Conservation (phyloP, 2,888 invertebrate genomes). For the Rhagium mordax region DNA sequence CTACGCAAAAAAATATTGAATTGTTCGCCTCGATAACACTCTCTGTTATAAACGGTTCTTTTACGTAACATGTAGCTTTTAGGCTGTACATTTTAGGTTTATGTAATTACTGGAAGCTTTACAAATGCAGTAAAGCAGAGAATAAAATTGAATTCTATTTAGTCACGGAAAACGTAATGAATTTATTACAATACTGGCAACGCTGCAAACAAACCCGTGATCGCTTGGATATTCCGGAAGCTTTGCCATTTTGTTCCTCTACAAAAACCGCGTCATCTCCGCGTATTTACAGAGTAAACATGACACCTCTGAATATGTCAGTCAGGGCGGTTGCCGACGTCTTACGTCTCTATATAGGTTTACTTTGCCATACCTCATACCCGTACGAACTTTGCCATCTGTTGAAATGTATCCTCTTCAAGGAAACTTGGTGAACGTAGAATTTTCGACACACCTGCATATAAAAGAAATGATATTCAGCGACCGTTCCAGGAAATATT, state of each 20-base stretch:
- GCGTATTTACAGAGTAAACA: conserved; percentile 29
- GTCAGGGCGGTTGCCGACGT: neutral
- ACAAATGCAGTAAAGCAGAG: too few relatives aligned
- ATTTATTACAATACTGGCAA: neutral
- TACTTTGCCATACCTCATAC: conserved; percentile 7
- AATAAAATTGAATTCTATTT: too few relatives aligned
- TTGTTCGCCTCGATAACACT: too few relatives aligned
- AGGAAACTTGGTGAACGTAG: conserved; percentile 43
- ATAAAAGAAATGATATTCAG: conserved; percentile 45
- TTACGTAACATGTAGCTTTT: too few relatives aligned
- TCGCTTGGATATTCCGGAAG: neutral
- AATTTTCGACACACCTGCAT: conserved; percentile 51
- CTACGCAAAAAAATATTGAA: too few relatives aligned
- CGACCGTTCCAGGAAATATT: conserved; percentile 48
- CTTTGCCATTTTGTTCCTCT: conserved; percentile 11
- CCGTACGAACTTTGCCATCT: conserved; percentile 34
- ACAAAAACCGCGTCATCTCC: conserved; percentile 11
- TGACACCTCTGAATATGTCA: conserved; percentile 31
- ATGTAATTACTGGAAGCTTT: too few relatives aligned
- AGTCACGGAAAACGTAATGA: too few relatives aligned
- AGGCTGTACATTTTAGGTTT: too few relatives aligned
- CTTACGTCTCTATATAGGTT: conserved; percentile 31
- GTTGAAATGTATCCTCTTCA: conserved; percentile 44
- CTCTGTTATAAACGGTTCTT: too few relatives aligned
- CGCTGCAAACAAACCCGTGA: neutral